Percentiles rank a stretch among this genome's conserved stretches.
phyloP scores from a whole-genome alignment of 2,113 vertebrate genomes.

The Heteronetta atricapilla region DNA sequence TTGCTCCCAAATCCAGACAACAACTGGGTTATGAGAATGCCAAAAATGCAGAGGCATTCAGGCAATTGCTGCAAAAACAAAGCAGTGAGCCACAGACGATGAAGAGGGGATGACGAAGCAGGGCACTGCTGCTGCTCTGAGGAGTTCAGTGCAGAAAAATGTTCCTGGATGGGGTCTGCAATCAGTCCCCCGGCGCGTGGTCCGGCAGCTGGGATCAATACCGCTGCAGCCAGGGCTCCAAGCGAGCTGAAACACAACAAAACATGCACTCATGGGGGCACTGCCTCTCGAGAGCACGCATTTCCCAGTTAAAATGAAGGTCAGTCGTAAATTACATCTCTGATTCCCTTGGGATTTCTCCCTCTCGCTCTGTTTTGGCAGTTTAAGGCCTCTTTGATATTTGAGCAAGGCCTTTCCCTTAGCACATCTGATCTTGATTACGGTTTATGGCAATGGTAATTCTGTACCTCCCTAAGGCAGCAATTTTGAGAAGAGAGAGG shows the following conservation, averaged over 20 bases:
- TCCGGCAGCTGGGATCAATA: neutral
- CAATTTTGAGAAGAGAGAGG: neutral
- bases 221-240: neutral
- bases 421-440: slow-evolving; percentile 62
- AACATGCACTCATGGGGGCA: neutral
- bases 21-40: neutral
- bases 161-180: slow-evolving; percentile 12
- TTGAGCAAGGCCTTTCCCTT: slow-evolving; percentile 44
- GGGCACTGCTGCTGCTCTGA: neutral
- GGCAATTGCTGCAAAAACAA: neutral
- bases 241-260: slow-evolving; percentile 8
- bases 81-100: neutral
- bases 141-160: neutral
- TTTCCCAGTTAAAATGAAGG: slow-evolving; percentile 20
- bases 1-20: neutral
- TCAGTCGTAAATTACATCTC: slow-evolving; percentile 27
- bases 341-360: slow-evolving; percentile 3
- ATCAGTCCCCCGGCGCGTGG: neutral
- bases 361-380: neutral
- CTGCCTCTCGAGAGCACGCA: neutral
- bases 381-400: slow-evolving; percentile 57
- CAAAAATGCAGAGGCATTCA: neutral
- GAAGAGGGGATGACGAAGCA: neutral
- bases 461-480: slow-evolving; percentile 49
- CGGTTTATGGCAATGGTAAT: neutral